Evolutionary conservation across 2,888 invertebrate genomes (phyloP).

Genomic region (Ischnura elegans): DNA sequence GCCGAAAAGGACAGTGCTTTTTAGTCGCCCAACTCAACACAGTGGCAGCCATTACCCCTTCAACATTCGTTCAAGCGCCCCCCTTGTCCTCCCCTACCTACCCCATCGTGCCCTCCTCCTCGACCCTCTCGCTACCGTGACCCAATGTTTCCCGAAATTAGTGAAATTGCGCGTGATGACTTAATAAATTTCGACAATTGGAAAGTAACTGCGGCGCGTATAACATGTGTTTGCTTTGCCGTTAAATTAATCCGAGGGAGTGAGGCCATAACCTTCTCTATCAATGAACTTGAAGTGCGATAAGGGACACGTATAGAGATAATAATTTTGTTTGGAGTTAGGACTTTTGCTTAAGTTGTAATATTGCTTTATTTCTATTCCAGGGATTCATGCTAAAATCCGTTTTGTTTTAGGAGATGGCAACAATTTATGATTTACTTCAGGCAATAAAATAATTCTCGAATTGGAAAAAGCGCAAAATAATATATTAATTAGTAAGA

Average conservation of each 20-base stretch:
- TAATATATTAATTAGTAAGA: too few relatives aligned
- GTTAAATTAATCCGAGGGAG: not conserved
- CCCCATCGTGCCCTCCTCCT: not conserved
- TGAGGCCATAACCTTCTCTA: not conserved
- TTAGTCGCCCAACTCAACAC: not conserved
- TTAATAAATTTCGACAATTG: not conserved
- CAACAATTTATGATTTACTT: too few relatives aligned
- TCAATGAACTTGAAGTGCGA: too few relatives aligned
- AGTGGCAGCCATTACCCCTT: not conserved
- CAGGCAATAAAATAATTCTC: too few relatives aligned
- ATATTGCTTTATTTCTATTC: too few relatives aligned
- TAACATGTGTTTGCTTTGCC: not conserved
- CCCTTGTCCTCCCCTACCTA: too few relatives aligned
- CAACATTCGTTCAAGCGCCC: not conserved
- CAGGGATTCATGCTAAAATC: too few relatives aligned
- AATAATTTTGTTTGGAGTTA: too few relatives aligned
- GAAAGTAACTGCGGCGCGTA: not conserved
- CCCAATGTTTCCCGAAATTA: not conserved
- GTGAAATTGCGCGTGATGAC: constrained; percentile 1
- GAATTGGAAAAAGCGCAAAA: too few relatives aligned
- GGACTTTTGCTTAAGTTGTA: too few relatives aligned
- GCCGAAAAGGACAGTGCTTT: not conserved
- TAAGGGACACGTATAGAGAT: too few relatives aligned
- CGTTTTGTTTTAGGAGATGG: too few relatives aligned
- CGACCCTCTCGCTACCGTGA: not conserved